Conservation (phyloP, 2,888 invertebrate genomes). For the Argyresthia albistria region DNA sequence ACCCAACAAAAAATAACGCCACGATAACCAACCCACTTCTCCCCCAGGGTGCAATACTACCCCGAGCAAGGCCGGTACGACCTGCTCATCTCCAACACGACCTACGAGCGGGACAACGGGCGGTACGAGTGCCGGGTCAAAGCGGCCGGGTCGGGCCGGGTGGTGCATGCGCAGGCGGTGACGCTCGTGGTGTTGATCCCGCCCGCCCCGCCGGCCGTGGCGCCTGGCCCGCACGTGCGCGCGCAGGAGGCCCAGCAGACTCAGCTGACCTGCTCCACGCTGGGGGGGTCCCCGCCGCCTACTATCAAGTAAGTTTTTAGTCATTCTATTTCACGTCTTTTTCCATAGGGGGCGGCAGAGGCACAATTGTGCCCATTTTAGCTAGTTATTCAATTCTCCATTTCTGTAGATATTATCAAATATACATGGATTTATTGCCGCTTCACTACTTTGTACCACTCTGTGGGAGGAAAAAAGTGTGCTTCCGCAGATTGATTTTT, state of each 20-base stretch:
- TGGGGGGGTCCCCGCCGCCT: constrained; percentile 93
- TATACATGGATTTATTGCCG: too few relatives aligned
- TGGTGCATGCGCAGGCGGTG: constrained; percentile 87
- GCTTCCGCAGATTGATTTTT: too few relatives aligned
- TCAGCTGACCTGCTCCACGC: constrained; percentile 85
- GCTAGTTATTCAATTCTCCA: too few relatives aligned
- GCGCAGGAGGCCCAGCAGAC: constrained; percentile 87
- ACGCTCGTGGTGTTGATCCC: constrained; percentile 88
- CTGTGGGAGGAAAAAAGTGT: too few relatives aligned
- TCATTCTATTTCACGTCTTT: too few relatives aligned
- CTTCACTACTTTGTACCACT: too few relatives aligned
- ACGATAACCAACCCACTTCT: neutral
- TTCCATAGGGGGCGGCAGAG: too few relatives aligned
- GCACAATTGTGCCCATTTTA: too few relatives aligned
- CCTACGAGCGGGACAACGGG: constrained; percentile 92
- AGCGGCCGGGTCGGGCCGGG: constrained; percentile 86
- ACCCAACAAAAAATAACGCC: too few relatives aligned
- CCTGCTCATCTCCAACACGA: constrained; percentile 89
- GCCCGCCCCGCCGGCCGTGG: constrained; percentile 85
- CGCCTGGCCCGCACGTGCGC: constrained; percentile 81
- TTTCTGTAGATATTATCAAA: too few relatives aligned
- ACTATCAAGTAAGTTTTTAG: constrained; percentile 75
- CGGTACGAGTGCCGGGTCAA: constrained; percentile 92
- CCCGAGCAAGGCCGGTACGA: constrained; percentile 90
- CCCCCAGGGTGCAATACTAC: constrained; percentile 56